These are phyloP conservation scores for Pteruthius melanotis DNA, from an alignment of 2,113 vertebrate genomes.

Conservation along the genomic window DNA sequence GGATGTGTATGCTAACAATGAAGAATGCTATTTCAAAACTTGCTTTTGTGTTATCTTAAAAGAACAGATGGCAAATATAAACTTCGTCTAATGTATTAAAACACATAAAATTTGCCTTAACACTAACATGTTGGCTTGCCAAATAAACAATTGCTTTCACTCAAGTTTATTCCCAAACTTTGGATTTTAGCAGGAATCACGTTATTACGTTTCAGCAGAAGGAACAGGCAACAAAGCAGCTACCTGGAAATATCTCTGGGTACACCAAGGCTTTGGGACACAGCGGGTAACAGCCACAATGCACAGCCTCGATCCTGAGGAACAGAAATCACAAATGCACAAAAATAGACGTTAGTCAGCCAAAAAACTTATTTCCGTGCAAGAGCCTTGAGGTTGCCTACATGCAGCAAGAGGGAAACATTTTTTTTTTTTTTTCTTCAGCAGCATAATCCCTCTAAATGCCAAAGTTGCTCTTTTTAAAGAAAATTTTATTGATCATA, in stretches of 20 bases:
- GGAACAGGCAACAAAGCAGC: neutral
- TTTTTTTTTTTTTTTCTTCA: slow-evolving; percentile 31
- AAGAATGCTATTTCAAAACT: slow-evolving; percentile 85
- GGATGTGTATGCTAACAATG: slow-evolving; percentile 82
- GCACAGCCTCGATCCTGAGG: slow-evolving; percentile 89
- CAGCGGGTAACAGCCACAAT: slow-evolving; percentile 91
- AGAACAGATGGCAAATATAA: slow-evolving; percentile 88
- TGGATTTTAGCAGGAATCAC: slow-evolving; percentile 46
- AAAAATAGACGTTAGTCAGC: neutral
- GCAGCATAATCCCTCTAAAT: slow-evolving; percentile 62
- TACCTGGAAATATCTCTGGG: slow-evolving; percentile 96
- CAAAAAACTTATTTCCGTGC: slow-evolving; percentile 26
- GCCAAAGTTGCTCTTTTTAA: slow-evolving; percentile 77
- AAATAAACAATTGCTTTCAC: slow-evolving; percentile 84
- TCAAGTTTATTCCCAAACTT: slow-evolving; percentile 77
- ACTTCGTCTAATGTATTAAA: slow-evolving; percentile 85
- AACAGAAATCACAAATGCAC: slow-evolving; percentile 16
- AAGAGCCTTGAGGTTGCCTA: slow-evolving; percentile 38
- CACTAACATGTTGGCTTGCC: slow-evolving; percentile 83
- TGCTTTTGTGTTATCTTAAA: slow-evolving; percentile 85
- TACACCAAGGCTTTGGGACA: slow-evolving; percentile 92
- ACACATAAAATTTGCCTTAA: slow-evolving; percentile 83
- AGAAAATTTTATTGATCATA: slow-evolving; percentile 80
- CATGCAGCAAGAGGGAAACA: neutral
- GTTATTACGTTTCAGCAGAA: neutral